These are phyloP conservation scores for Nymphalis polychloros DNA, from an alignment of 2,888 invertebrate genomes.

Conservation along the genomic window DNA sequence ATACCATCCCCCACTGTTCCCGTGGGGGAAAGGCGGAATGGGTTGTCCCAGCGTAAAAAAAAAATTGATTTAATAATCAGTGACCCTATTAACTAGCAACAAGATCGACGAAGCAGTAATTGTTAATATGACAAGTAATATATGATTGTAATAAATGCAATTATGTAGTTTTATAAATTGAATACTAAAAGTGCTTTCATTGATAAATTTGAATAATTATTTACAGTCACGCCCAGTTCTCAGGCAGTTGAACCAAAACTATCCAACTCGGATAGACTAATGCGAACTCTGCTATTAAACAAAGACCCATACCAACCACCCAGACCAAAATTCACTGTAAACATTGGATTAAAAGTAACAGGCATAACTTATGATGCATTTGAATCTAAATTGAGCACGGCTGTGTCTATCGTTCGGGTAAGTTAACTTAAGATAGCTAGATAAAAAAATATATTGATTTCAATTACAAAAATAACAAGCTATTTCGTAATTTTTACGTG, in stretches of 20 bases:
- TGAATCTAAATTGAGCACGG: slow-evolving; percentile 57
- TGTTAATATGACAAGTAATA: too few relatives aligned
- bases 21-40: too few relatives aligned
- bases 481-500: too few relatives aligned
- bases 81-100: too few relatives aligned
- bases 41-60: too few relatives aligned
- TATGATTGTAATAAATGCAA: too few relatives aligned
- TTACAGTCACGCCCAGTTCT: slow-evolving; percentile 54
- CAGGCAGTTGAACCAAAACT: slow-evolving; percentile 65
- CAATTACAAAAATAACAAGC: too few relatives aligned
- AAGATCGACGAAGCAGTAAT: too few relatives aligned
- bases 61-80: too few relatives aligned
- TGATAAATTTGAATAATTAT: slow-evolving; percentile 6
- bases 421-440: slow-evolving; percentile 32
- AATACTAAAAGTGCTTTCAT: background rate
- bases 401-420: slow-evolving; percentile 63
- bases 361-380: slow-evolving; percentile 61
- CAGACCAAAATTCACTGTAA: slow-evolving; percentile 49
- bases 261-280: slow-evolving; percentile 76
- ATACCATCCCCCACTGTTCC: too few relatives aligned
- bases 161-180: background rate
- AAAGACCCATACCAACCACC: slow-evolving; percentile 68
- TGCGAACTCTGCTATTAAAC: slow-evolving; percentile 72
- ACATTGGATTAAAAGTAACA: slow-evolving; percentile 55
- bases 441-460: background rate